Evolutionary conservation across 2,888 invertebrate genomes (phyloP), one percentile per base, ranked within the genome.

Genomic region (Dryobota labecula): DNA sequence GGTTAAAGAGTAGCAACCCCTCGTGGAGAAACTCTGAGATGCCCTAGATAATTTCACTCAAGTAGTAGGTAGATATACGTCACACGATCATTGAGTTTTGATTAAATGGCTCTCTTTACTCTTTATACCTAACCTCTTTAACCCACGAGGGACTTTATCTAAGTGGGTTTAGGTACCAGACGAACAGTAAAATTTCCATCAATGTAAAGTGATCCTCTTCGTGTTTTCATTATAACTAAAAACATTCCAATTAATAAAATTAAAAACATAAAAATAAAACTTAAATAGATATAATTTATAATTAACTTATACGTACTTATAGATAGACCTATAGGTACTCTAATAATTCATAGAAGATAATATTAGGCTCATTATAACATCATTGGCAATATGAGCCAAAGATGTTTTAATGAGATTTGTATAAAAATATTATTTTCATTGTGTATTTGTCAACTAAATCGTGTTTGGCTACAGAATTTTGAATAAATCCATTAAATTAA

Each of bases 81-180:
- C 45, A 73, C 15, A 43, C 49, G 66, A 63, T 80, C 67, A 49
- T 49, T 63, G 67, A 51, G 54, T 63, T 75, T 63, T 64, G 49
- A 63, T 67, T 60, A 73, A 73, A 73, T 73, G 62, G 57, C 74
- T 54, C 80, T 66, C 41, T 43, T 60, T n/a, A n/a, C n/a, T n/a
- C n/a, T n/a, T n/a, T n/a, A n/a, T n/a, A n/a, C n/a, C n/a, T n/a
- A n/a, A n/a, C n/a, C n/a, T n/a, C n/a, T 54, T 64, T 54, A 54
- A 18, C 49, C 58, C 54, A 24, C 41, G 13, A 45, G 63, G 73
- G 47, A 54, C 36, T 24, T 62, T 30, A 24, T 57, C 20, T 70
- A 70, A 62, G 57, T 70, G 57, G 49, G 13, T 61, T n/a, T 30
- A 54, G 13, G 20, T 57, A 27, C 56, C 56, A 76, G 18, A 38